Conservation (phyloP, 2,888 invertebrate genomes). For the Eupelmus urozonus region DNA sequence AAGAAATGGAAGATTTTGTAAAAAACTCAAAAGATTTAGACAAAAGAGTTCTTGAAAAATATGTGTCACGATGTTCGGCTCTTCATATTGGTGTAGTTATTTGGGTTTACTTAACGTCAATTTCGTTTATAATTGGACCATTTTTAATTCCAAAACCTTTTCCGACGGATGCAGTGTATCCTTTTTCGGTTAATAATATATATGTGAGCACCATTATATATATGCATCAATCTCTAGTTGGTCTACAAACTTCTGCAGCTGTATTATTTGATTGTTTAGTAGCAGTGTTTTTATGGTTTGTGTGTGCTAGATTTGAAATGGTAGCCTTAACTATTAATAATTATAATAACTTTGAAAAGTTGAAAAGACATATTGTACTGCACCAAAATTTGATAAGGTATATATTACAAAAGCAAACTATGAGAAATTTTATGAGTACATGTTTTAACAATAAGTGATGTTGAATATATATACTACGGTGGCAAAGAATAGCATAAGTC, state of each 20-base stretch:
- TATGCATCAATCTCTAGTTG: constrained; percentile 63
- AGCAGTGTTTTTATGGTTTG: constrained; percentile 65
- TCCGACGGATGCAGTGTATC: constrained; percentile 60
- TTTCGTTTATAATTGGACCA: constrained; percentile 61
- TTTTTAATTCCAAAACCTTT: constrained; percentile 57
- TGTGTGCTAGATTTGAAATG: constrained; percentile 63
- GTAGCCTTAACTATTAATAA: constrained; percentile 41
- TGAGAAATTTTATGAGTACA: too few species aligned
- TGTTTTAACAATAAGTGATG: too few species aligned
- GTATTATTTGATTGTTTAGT: constrained; percentile 63
- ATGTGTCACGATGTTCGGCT: constrained; percentile 57
- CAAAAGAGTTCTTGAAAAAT: constrained; percentile 58
- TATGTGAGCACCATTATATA: constrained; percentile 59
- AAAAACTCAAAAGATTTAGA: constrained; percentile 37
- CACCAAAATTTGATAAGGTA: constrained; percentile 47
- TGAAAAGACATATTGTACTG: constrained; percentile 12
- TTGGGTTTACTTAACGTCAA: constrained; percentile 58
- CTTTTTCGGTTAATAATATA: constrained; percentile 59
- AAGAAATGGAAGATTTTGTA: constrained; percentile 49
- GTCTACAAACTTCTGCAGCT: constrained; percentile 61
- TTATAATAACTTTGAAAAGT: neutral
- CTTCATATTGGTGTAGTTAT: constrained; percentile 57
- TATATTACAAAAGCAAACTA: too few species aligned
- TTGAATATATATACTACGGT: too few species aligned
- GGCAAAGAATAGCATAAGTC: too few species aligned